These are phyloP conservation scores for Oligia strigilis DNA, from an alignment of 2,888 invertebrate species.

Conservation along the genomic window DNA sequence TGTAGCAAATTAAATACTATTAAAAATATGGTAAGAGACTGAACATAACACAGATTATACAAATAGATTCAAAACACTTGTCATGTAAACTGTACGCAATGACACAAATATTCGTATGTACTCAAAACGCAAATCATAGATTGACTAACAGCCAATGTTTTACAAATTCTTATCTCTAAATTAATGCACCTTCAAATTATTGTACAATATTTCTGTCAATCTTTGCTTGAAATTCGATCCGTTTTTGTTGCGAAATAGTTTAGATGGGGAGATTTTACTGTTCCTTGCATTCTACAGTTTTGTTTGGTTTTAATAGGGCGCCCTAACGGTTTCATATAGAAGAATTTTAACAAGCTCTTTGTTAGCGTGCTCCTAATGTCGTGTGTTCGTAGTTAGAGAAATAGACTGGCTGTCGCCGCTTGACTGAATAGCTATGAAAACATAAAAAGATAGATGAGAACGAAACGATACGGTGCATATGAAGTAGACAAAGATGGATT, in stretches of 20 bases:
- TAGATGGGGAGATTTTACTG: constrained; percentile 48
- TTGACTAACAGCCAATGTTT: constrained; percentile 51
- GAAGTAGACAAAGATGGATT: constrained; percentile 36
- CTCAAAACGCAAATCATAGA: constrained; percentile 34
- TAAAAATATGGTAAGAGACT: neutral
- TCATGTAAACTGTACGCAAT: constrained; percentile 48
- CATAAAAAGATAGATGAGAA: constrained; percentile 58
- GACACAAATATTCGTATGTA: constrained; percentile 53
- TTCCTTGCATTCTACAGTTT: constrained; percentile 69
- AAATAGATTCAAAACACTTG: constrained; percentile 25
- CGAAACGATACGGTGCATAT: constrained; percentile 45
- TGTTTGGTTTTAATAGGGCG: constrained; percentile 82
- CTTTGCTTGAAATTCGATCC: constrained; percentile 13
- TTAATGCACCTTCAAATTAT: constrained; percentile 28
- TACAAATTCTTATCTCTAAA: constrained; percentile 20
- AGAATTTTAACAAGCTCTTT: constrained; percentile 89
- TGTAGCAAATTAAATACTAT: neutral
- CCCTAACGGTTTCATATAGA: constrained; percentile 75
- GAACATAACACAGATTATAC: neutral
- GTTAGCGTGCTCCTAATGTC: constrained; percentile 77
- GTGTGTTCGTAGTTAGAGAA: constrained; percentile 65
- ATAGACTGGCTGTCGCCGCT: constrained; percentile 59
- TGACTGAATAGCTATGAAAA: constrained; percentile 63
- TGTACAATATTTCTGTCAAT: constrained; percentile 37
- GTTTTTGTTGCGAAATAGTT: constrained; percentile 55